These are phyloP conservation scores for Chrysolina americana DNA, from an alignment of 2,888 invertebrate species.

Conservation along the genomic window DNA sequence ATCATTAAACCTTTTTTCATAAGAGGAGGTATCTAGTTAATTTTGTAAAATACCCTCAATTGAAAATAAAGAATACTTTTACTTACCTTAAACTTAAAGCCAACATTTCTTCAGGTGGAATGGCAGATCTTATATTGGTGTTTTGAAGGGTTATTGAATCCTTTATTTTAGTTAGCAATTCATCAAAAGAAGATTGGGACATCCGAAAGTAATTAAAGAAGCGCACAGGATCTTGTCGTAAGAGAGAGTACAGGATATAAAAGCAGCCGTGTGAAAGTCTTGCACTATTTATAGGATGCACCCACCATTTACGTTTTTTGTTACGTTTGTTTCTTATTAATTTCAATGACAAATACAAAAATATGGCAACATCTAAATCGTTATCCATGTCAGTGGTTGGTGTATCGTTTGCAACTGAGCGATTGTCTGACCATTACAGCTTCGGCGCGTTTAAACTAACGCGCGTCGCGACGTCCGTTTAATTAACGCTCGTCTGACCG, in stretches of 20 bases:
- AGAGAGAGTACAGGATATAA: constrained; percentile 23
- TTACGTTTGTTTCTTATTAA: background rate
- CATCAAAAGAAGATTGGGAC: background rate
- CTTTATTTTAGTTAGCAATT: background rate
- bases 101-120: constrained; percentile 27
- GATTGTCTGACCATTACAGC: constrained; percentile 21
- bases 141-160: background rate
- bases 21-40: too few relatives aligned
- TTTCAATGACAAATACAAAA: constrained; percentile 2
- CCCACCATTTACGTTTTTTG: constrained; percentile 22
- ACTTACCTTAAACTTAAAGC: constrained; percentile 29
- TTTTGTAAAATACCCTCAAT: too few relatives aligned
- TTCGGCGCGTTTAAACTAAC: constrained; percentile 17
- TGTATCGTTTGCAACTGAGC: constrained; percentile 20
- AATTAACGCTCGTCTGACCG: constrained; percentile 20
- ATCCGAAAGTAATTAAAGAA: constrained; percentile 18
- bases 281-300: constrained; percentile 27
- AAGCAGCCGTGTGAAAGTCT: constrained; percentile 25
- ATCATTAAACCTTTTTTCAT: constrained; percentile 23
- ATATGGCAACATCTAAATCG: constrained; percentile 9
- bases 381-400: constrained; percentile 4
- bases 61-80: too few relatives aligned
- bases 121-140: background rate
- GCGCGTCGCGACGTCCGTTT: constrained; percentile 19
- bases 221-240: background rate